Base-by-base conservation (phyloP, 2,888 invertebrate genomes). In the Clanis bilineata region DNA sequence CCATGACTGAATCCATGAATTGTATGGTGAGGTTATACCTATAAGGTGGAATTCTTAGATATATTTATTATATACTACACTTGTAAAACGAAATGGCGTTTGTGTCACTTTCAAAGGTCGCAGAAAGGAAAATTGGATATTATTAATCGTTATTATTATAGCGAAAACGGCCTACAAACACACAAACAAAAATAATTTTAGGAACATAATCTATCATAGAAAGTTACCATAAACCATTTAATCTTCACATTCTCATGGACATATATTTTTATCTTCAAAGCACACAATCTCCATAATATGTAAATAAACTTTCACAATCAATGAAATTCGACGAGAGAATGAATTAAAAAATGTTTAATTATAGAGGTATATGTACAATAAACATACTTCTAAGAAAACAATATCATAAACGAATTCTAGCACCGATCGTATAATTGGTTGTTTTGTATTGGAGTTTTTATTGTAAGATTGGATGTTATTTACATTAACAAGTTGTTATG, bases 401-500 rank as follows among this genome's bases (percentile, higher is more conserved):
- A 32, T 51, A 51, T 21, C 32, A n/a, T n/a, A 18, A 51, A 32
- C 28, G 9, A 18, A 18, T 51, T 51, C 32, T 51, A 32, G 18
- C 18, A 0, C 18, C 18, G 15, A 32, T 10, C 28, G 18, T 32
- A 18, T 10, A 32, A 32, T 18, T 18, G 28, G 32, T 18, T 28
- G 28, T 28, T 15, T 18, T 51, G 32, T 32, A 44, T 23, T 6
- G 3, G 32, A 18, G 28, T 51, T 18, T 44, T 51, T 51, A 18
- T 32, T 18, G 10, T 28, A 18, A 10, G 47, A 39, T 38, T 56
- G 25, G 57, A 56, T 56, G 55, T 22, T 45, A 68, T 64, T 64
- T 57, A 55, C 39, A 61, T 62, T 57, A 57, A 12, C 58, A 68
- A 62, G 61, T 62, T 61, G 62, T 64, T 56, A 69, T 69, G 47